phyloP scores from a whole-genome alignment of 2,888 invertebrate genomes.

The Netelia inedita region DNA sequence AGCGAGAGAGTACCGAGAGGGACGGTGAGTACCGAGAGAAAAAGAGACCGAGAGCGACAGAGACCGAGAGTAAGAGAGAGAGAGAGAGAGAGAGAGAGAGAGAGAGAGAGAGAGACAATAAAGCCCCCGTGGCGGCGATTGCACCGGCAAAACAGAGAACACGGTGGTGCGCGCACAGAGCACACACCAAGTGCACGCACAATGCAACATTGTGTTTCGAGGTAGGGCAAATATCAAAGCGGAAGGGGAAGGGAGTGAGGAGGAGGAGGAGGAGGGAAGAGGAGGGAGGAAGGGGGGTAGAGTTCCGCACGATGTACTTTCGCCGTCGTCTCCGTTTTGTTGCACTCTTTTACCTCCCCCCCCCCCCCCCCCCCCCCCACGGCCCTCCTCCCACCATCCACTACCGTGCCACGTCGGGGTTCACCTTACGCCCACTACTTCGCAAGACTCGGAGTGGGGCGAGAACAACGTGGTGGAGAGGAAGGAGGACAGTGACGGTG shows the following conservation, averaged over 20 bases:
- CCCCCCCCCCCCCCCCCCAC: slow-evolving; percentile 48
- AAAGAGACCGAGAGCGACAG: not conserved
- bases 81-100: slow-evolving; percentile 3
- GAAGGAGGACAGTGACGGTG: slow-evolving; percentile 10
- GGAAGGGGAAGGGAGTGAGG: not conserved
- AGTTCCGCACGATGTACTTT: slow-evolving; percentile 74
- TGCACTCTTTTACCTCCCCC: slow-evolving; percentile 59
- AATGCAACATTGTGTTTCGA: slow-evolving; percentile 79
- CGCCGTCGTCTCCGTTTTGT: slow-evolving; percentile 71
- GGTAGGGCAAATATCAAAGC: slow-evolving; percentile 54
- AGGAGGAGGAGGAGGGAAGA: not conserved
- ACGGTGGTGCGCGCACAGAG: slow-evolving; percentile 43
- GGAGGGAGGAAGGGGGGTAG: slow-evolving; percentile 1
- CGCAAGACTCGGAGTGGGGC: slow-evolving; percentile 45
- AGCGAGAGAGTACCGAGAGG: slow-evolving; percentile 42
- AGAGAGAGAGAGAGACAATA: slow-evolving; percentile 21
- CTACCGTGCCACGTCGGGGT: slow-evolving; percentile 43
- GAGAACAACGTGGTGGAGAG: not conserved
- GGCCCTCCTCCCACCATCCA: slow-evolving; percentile 28
- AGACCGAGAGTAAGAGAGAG: not conserved
- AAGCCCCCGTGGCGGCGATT: slow-evolving; percentile 30
- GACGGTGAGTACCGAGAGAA: not conserved
- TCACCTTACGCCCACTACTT: slow-evolving; percentile 56
- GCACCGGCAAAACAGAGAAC: slow-evolving; percentile 44
- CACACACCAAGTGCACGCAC: slow-evolving; percentile 69